A percentile compares a stretch with the other conserved stretches of the same genome.
Evolutionary conservation across 2,797 vertebrate species (phyloP).

Genomic region (Salmo trutta): DNA sequence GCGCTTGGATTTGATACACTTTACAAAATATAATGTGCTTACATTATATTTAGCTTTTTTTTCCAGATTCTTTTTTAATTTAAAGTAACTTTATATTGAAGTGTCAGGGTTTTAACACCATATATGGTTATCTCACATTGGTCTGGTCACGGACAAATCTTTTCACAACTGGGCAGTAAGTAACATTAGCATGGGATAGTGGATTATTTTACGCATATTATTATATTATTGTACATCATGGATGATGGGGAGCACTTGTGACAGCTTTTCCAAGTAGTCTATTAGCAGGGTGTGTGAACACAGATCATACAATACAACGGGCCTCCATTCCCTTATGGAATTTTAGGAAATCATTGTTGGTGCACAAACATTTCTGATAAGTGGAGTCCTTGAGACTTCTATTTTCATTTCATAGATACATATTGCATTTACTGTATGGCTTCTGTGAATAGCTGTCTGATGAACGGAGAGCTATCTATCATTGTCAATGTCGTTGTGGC

Average conservation of each 20-base stretch:
- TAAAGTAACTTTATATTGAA: conserved; percentile 58
- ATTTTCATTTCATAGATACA: conserved; percentile 49
- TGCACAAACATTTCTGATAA: conserved; percentile 57
- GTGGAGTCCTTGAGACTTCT: conserved; percentile 25
- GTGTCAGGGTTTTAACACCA: conserved; percentile 58
- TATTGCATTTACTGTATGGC: conserved; percentile 48
- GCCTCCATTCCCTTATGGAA: conserved; percentile 41
- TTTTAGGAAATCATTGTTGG: conserved; percentile 42
- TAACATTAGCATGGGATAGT: conserved; percentile 23
- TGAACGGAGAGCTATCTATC: conserved; percentile 51
- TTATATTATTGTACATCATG: conserved; percentile 14
- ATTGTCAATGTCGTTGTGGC: conserved; percentile 47
- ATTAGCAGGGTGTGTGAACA: background rate
- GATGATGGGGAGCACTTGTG: conserved; percentile 26
- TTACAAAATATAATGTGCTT: conserved; percentile 61
- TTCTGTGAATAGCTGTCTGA: conserved; percentile 38
- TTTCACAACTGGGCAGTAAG: conserved; percentile 48
- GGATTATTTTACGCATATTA: conserved; percentile 5
- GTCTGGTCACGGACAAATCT: conserved; percentile 35
- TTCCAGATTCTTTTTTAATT: conserved; percentile 58
- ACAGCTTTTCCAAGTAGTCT: conserved; percentile 25
- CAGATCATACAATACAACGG: conserved; percentile 1
- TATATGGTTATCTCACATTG: conserved; percentile 39
- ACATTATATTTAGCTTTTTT: conserved; percentile 59
- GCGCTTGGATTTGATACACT: conserved; percentile 70